Base-by-base conservation (phyloP, 2,113 vertebrate species). In the Varanus salvator region DNA sequence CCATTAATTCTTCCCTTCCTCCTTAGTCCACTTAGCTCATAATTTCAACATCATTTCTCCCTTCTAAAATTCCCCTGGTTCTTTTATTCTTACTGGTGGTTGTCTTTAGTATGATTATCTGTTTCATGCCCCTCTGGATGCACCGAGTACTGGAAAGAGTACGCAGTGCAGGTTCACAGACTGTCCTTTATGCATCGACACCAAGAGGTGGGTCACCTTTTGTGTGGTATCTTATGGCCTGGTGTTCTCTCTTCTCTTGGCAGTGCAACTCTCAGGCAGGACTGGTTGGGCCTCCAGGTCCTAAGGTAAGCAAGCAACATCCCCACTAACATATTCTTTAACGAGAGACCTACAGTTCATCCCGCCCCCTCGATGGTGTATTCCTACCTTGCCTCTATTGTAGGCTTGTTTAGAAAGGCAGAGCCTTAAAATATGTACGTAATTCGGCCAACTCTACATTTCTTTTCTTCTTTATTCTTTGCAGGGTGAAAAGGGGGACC, bases 401-500 rank as follows among this genome's bases (percentile, higher is more conserved):
- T 44, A 75, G 38, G 23, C 54, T 80, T 27, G 8, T 27, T 87
- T 87, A 52, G 57, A 57, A 48, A n/a, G 44, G 21, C 17, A 80
- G 50, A 38, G 31, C 0, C 48, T 52, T 81, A 68, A 60, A 54
- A 7, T 54, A 54, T 54, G 7, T 54, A 54, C 54, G 72, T 21
- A 68, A 48, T 69, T 17, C 44, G 48, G 78, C 31, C 14, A 29
- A 31, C 71, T 31, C 94, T 0, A 66, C 12, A 14, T 44, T 83
- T 27, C 2, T 7, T 83, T 2, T 27, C 1, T 31, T 3, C 38
- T 44, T 44, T 44, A 44, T 60, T 72, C 14, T 80, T 94, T 95
- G 12, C 93, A 96, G 96, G 96, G 95, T 90, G 95, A 96, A 91
- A 96, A 96, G 87, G 96, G 96, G 0, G 94, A 96, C 80, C 96